These are phyloP conservation scores for Pteria penguin DNA, from an alignment of 2,888 invertebrate species.

Conservation along the genomic window DNA sequence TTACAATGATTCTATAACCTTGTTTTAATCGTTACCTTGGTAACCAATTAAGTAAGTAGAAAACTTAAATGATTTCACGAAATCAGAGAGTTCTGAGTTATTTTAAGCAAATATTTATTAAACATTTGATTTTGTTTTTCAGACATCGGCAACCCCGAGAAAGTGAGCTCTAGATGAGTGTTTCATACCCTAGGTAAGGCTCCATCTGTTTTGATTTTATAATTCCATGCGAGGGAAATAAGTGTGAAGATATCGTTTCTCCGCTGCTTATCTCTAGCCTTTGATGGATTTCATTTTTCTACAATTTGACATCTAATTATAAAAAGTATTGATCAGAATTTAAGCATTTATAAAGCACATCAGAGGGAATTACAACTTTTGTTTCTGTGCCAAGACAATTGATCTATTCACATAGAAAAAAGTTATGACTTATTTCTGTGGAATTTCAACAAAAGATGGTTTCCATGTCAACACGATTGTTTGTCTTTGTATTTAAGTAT, in stretches of 20 bases:
- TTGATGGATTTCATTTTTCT: constrained; percentile 13
- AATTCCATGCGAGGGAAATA: not conserved
- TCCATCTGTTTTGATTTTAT: not conserved
- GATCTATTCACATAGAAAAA: not conserved
- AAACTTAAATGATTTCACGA: not conserved
- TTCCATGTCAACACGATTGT: constrained; percentile 4
- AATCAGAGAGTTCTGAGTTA: not conserved
- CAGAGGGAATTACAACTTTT: constrained; percentile 2
- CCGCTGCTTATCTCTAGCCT: not conserved
- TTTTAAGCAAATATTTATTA: not conserved
- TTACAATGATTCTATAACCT: no score
- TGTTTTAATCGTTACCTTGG: not conserved
- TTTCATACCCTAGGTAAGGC: not conserved
- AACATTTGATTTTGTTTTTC: not conserved
- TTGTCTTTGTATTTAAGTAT: constrained; percentile 13
- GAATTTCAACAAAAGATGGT: constrained; percentile 17
- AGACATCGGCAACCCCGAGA: not conserved
- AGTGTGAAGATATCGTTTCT: not conserved
- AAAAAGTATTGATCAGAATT: constrained; percentile 16
- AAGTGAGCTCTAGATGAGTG: not conserved
- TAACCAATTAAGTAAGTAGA: not conserved
- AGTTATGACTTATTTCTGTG: constrained; percentile 13
- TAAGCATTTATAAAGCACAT: constrained; percentile 5
- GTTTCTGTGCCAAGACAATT: constrained; percentile 3
- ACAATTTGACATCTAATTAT: constrained; percentile 11